These are phyloP conservation scores for Colossoma macropomum DNA, from an alignment of 2,113 vertebrate genomes.

Conservation along the genomic window DNA sequence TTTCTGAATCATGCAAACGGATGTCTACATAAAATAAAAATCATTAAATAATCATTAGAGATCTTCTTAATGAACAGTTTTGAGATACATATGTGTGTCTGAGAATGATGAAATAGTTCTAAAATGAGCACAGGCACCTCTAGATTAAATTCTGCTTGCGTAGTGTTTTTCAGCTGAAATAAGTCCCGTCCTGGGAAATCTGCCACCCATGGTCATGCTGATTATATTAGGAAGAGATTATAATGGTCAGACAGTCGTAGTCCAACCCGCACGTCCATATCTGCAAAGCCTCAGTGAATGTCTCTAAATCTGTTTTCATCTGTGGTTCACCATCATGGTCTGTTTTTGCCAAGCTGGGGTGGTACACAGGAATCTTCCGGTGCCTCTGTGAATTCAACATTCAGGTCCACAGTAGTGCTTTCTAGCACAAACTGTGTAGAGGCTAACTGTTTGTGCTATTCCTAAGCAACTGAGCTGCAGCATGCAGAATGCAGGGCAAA, in stretches of 20 bases:
- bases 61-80: slow-evolving; percentile 13
- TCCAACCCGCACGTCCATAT: not conserved
- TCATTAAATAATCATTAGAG: slow-evolving; percentile 1
- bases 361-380: not conserved
- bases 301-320: slow-evolving; percentile 28
- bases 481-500: not conserved
- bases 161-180: not conserved
- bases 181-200: not conserved
- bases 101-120: not conserved
- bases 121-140: not conserved
- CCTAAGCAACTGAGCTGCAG: not conserved
- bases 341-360: not conserved
- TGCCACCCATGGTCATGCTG: not conserved
- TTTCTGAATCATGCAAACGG: not conserved
- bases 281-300: slow-evolving; percentile 29
- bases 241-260: slow-evolving; percentile 13
- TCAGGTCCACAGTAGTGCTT: not conserved
- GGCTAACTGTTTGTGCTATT: not conserved
- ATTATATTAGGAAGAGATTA: slow-evolving; percentile 34
- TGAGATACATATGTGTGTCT: not conserved
- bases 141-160: not conserved
- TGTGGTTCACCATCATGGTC: slow-evolving; percentile 28
- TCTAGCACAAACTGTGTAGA: not conserved
- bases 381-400: slow-evolving; percentile 11
- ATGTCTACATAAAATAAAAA: not conserved